Evolutionary conservation across 2,888 invertebrate species (phyloP), one percentile per base, ranked within the genome.

Genomic region (Ligdia adustata): DNA sequence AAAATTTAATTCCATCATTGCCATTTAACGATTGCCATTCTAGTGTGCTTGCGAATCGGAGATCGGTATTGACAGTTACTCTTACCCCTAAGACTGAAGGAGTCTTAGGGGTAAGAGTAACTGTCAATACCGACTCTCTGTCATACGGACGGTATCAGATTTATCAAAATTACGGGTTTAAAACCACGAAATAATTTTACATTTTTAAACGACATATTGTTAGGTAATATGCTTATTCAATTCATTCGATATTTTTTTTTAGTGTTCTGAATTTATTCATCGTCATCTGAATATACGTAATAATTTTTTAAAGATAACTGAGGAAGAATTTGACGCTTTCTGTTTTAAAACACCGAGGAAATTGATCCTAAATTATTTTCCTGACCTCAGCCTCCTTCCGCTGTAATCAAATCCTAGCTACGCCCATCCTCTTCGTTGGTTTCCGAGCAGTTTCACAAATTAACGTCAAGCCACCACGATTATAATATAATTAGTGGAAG

Each of bases 391-490:
- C 31, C 13, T 27, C 24, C 26, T 15, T 28, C 37, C 9, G 42
- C 6, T 15, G 16, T 27, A 47, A 47, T 47, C 34, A 40, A 40
- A 35, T 45, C 46, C 46, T 47, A n/a, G 15, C 18, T 47, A 16
- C 40, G 40, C 12, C 46, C 39, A 9, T 12, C 4, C 58, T 67
- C 66, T 64, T 65, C 79, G 73, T 75, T 73, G 71, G 75, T 79
- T 80, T 79, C 80, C 77, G 70, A 79, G 79, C 79, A 82, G 82
- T 79, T 84, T 82, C 82, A 79, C 82, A 82, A 83, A 82, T 85
- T 81, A 82, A 81, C 80, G 75, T 79, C 75, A 75, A 73, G 67
- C 72, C 66, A 69, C 70, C 54, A 69, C 66, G 69, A 74, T 76
- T 69, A 72, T 75, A 77, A 77, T 75, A 75, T 71, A 72, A 76